Evolutionary conservation across 2,888 invertebrate species (phyloP), one percentile per base, ranked within the genome.

Genomic region (Callimorpha dominula): DNA sequence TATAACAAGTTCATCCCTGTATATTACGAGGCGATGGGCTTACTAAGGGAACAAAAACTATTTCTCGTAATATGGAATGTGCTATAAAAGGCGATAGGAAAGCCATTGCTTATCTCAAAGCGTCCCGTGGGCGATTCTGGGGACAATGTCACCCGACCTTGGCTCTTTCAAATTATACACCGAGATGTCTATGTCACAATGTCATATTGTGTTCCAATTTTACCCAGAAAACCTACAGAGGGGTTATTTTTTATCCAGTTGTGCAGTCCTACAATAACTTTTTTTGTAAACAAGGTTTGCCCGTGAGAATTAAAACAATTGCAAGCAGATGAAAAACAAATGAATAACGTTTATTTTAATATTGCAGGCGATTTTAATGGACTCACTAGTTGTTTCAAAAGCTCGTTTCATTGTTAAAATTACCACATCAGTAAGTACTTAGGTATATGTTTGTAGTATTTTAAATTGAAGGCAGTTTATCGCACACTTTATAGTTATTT

Each of bases 41-140:
- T 82, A 83, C 82, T 80, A 78, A 85, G 86, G 86, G 87, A 88
- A 87, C 88, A 90, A 90, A 90, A 91, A 90, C 89, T 89, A 90
- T 91, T 88, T 85, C 89, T 85, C 86, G 86, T 90, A 90, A 91
- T 89, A 89, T 87, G 85, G 85, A 87, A 89, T 86, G 89, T 86
- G 88, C 87, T 84, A 88, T 90, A 90, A 90, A 90, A 88, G 78
- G 86, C 88, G 90, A 91, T 91, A 90, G 90, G 88, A 89, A 88
- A 87, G 82, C 85, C 87, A 87, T 89, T 89, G 89, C 88, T 88
- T 90, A 89, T 90, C 90, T 86, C 80, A 70, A 81, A 85, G 85
- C 83, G 82, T 86, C 86, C 84, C 85, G 79, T 79, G 84, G 85
- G 83, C 78, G 76, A 81, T 82, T 76, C 77, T 75, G 78, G 76